Conservation (phyloP, 2,113 vertebrate species). For the Helogale parvula region DNA sequence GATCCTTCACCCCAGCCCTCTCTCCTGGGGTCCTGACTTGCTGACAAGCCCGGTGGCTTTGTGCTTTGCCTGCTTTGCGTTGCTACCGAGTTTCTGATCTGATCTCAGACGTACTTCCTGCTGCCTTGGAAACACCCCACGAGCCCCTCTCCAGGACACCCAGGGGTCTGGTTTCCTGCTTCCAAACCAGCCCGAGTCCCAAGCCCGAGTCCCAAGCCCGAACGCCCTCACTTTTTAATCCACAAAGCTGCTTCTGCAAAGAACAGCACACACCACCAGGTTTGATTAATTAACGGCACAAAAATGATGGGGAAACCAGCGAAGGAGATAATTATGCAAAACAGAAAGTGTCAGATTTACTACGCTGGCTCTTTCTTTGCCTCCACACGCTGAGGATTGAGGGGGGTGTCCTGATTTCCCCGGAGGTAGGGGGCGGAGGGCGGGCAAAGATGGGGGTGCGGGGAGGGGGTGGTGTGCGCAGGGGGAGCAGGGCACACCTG, state of each 20-base stretch:
- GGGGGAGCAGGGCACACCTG: too few relatives aligned
- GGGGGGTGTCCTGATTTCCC: not conserved
- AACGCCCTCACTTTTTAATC: not conserved
- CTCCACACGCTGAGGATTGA: not conserved
- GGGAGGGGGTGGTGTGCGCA: not conserved
- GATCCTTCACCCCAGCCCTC: too few relatives aligned
- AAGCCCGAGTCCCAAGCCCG: not conserved
- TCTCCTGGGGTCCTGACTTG: rapidly evolving
- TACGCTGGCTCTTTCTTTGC: not conserved
- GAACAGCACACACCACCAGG: constrained; percentile 37
- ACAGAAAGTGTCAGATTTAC: constrained; percentile 39
- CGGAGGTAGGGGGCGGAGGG: not conserved
- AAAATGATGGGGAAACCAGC: constrained; percentile 56
- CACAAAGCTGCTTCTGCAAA: constrained; percentile 59
- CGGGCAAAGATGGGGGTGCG: not conserved
- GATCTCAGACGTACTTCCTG: rapidly evolving
- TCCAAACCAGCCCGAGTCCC: not conserved
- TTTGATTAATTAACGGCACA: constrained; percentile 73
- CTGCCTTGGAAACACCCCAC: rapidly evolving
- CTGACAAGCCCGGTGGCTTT: not conserved
- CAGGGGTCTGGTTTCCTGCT: not conserved
- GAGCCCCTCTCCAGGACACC: not conserved
- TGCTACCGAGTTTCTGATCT: not conserved
- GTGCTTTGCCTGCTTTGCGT: rapidly evolving
- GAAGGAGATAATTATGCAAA: constrained; percentile 74